Evolutionary conservation across 2,888 invertebrate genomes (phyloP).

Genomic region (Acanthosepion lycidas): DNA sequence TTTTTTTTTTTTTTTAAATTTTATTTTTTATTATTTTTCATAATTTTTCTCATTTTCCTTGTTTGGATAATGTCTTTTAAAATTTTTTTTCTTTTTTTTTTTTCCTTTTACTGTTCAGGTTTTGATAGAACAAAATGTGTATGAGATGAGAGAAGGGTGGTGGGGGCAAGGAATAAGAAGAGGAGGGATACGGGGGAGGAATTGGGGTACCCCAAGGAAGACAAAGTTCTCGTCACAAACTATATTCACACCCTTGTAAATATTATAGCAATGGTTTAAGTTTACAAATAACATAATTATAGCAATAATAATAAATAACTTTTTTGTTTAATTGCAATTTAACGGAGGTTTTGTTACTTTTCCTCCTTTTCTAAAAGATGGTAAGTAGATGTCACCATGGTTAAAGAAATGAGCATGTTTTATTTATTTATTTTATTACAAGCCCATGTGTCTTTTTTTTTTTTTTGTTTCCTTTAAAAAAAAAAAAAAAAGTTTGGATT

Average conservation of each 20-base stretch:
- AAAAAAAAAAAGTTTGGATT: background rate
- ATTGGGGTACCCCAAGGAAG: background rate
- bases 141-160: conserved; percentile 23
- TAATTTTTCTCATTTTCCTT: background rate
- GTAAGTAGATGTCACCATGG: background rate
- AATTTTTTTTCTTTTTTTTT: background rate
- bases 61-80: background rate
- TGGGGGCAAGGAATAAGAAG: background rate
- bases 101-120: background rate
- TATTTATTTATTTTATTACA: background rate
- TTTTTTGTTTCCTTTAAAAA: too few species aligned
- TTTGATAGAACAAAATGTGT: conserved; percentile 10
- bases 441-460: background rate
- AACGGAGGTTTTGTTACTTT: background rate
- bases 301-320: conserved; percentile 14
- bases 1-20: too few species aligned
- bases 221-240: conserved; percentile 21
- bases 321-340: background rate
- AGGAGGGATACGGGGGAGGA: background rate
- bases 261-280: conserved; percentile 20
- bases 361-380: background rate
- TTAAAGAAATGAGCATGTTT: background rate
- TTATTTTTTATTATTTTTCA: background rate
- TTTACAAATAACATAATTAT: conserved; percentile 9
- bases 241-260: conserved; percentile 9